A percentile compares a stretch with the other conserved stretches of the same genome.
Conservation (phyloP, 2,113 vertebrate species). For the Kobus ellipsiprymnus region DNA sequence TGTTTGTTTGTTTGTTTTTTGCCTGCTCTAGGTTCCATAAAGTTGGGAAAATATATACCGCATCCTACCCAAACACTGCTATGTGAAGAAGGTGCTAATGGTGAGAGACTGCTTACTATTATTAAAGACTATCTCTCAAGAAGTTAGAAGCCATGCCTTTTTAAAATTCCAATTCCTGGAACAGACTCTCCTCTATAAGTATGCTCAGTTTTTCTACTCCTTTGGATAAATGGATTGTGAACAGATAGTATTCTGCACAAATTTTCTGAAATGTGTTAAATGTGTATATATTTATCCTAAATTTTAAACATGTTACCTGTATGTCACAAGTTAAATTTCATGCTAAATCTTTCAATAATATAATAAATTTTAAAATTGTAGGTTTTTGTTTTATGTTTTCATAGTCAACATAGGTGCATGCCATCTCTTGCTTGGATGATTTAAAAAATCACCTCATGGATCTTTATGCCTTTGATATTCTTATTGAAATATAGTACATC, state of each 20-base stretch:
- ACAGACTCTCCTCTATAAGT: neutral
- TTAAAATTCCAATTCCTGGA: neutral
- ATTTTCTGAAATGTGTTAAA: conserved; percentile 22
- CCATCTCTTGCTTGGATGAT: neutral
- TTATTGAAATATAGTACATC: neutral
- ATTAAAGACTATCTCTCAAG: neutral
- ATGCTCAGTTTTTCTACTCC: neutral
- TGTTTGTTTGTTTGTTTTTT: neutral
- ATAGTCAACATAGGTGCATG: neutral
- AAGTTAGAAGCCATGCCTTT: neutral
- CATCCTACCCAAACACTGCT: neutral
- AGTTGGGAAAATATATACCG: neutral
- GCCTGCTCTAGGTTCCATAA: neutral
- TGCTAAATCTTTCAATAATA: neutral
- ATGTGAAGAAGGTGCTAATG: neutral
- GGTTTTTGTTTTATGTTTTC: neutral
- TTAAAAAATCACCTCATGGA: neutral
- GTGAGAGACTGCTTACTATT: neutral
- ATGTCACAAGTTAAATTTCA: neutral
- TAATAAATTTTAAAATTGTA: neutral
- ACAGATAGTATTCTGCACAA: neutral
- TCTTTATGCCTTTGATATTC: neutral
- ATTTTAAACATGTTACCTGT: conserved; percentile 23
- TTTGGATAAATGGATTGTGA: neutral
- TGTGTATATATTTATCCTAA: neutral